Conservation (phyloP, 2,797 vertebrate species). For the Trichosurus vulpecula region DNA sequence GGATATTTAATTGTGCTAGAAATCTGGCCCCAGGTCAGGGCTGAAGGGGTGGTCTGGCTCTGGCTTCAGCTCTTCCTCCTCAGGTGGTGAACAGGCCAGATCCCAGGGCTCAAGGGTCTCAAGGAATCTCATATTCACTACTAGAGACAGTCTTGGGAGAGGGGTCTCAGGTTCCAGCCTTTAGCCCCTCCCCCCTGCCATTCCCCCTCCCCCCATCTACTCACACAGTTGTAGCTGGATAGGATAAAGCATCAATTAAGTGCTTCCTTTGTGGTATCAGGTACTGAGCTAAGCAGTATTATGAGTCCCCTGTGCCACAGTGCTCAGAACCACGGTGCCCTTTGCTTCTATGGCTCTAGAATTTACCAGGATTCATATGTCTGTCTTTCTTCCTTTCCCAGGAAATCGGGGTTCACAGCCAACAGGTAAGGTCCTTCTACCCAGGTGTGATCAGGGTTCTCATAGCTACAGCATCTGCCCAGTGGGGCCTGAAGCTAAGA, state of each 20-base stretch:
- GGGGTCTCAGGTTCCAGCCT: background rate
- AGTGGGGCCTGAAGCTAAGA: background rate
- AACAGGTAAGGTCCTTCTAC: background rate
- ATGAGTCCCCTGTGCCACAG: background rate
- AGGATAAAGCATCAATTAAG: background rate
- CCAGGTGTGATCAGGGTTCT: background rate
- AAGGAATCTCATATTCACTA: background rate
- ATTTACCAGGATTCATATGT: background rate
- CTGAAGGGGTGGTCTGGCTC: background rate
- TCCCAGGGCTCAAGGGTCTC: background rate
- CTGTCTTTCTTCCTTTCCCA: background rate
- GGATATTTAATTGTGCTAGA: background rate
- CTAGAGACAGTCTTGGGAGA: background rate
- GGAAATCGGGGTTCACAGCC: background rate
- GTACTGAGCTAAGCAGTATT: background rate
- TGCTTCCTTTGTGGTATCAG: background rate
- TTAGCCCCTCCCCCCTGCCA: background rate
- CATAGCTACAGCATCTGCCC: background rate
- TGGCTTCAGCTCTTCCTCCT: background rate
- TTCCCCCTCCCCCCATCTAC: background rate
- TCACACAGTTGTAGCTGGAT: background rate
- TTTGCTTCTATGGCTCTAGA: background rate
- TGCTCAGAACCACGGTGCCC: background rate
- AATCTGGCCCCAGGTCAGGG: background rate
- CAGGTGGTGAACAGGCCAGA: background rate